Percentiles rank a stretch among this genome's conserved stretches.
Evolutionary conservation across 2,888 invertebrate genomes (phyloP).

Genomic region (Microctonus hyperodae): DNA sequence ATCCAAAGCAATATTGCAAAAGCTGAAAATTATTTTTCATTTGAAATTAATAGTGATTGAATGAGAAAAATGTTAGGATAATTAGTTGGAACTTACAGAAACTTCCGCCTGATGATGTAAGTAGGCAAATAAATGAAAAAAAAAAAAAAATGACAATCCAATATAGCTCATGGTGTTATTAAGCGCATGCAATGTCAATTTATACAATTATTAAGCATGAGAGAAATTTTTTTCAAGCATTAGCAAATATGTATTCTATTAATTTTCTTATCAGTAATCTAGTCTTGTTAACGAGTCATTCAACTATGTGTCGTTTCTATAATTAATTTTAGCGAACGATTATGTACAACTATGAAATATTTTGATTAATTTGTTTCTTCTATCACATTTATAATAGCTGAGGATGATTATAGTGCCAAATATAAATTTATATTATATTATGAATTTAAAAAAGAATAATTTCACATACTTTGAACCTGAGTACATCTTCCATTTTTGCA

Average conservation of each 20-base stretch:
- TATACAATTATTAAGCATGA: background rate
- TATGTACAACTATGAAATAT: too few species aligned
- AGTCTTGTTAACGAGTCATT: background rate
- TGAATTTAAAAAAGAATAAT: background rate
- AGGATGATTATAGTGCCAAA: background rate
- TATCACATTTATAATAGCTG: conserved; percentile 9
- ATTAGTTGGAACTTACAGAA: conserved; percentile 54
- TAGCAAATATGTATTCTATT: background rate
- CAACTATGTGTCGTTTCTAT: background rate
- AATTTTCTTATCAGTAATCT: background rate
- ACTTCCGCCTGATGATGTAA: conserved; percentile 57
- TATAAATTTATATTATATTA: background rate
- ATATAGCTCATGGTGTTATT: conserved; percentile 33
- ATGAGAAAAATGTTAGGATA: conserved; percentile 29
- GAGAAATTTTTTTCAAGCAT: background rate
- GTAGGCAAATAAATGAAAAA: conserved; percentile 53
- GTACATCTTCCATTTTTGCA: conserved; percentile 94
- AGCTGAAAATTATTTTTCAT: conserved; percentile 6
- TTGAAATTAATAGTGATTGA: conserved; percentile 21
- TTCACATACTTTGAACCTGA: conserved; percentile 83
- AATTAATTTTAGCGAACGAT: background rate
- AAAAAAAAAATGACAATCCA: conserved; percentile 47
- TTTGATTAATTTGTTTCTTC: background rate
- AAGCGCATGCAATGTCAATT: conserved; percentile 28
- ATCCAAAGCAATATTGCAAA: conserved; percentile 12